Base-by-base conservation (phyloP, 2,888 invertebrate genomes). In the Laspeyria flexula region DNA sequence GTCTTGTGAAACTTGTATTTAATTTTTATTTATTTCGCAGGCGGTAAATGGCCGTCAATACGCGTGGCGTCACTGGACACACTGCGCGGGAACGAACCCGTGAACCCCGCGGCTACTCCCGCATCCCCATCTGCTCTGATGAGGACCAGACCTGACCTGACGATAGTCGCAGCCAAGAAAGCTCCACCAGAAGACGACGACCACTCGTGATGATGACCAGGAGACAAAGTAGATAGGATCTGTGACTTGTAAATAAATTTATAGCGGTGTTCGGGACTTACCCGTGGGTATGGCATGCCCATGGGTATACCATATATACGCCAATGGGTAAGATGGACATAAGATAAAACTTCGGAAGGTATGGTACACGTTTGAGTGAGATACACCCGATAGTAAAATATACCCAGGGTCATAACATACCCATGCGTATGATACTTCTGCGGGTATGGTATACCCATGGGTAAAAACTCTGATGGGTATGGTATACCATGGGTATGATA, bases 81-180 rank as follows among this genome's bases (percentile, higher is more conserved):
- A 0, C 78, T 90, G 0, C 81, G 86, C 0, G 78, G 70, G 0
- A 48, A 49, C 1, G 62, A 55, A 0, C n/a, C 62, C 11, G 40
- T 49, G 5, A 7, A 55, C 1, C 3, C 46, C 12, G 45, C 58
- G 23, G n/a, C 16, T 6, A 0, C 58, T 3, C 65, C 67, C 10
- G 75, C 82, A 0, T 82, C 85, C 0, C 85, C 88, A 2, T 80
- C 85, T 0, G 82, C 83, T 3, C 83, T 90, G 5, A 89, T 91
- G 90, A 70, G 86, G 30, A 88, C 86, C 1, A 72, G 91, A 0
- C 91, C 91, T 7, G 91, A 91, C 79, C 83, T 91, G 56, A 91
- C 91, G 48, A 91, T 91, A 11, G 88, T 90, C 10, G 86, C 89
- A 0, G 86, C 89, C 1, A 74, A 77, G 52, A 75, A 70, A 41